A percentile compares a stretch with the other conserved stretches of the same genome.
phyloP scores from a whole-genome alignment of 2,113 vertebrate species.

The Oceanites oceanicus region DNA sequence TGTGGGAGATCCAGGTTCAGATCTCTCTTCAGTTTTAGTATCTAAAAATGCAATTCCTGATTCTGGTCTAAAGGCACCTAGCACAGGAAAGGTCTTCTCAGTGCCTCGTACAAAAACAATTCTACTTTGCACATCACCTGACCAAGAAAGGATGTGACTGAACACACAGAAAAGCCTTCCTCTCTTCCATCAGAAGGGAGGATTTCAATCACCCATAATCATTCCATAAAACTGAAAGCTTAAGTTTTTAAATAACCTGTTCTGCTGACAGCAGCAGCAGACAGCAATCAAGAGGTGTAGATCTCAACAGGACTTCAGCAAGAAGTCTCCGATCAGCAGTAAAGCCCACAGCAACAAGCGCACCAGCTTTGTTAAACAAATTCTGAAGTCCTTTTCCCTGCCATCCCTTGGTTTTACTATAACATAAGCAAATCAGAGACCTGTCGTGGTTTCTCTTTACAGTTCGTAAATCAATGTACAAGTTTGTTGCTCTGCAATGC shows the following conservation, averaged over 20 bases:
- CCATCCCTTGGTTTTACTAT: background rate
- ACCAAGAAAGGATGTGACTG: background rate
- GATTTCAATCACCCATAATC: background rate
- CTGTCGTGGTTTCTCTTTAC: conserved; percentile 88
- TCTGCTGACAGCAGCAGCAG: background rate
- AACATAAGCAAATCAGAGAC: conserved; percentile 68
- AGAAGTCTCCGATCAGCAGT: background rate
- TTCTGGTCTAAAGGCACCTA: background rate
- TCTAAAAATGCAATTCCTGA: background rate
- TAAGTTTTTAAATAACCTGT: background rate
- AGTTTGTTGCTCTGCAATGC: conserved; percentile 87
- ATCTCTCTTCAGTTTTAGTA: background rate
- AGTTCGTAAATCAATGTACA: conserved; percentile 90
- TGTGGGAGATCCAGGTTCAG: background rate
- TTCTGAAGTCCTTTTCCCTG: background rate
- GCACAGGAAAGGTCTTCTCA: background rate
- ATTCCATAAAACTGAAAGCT: background rate
- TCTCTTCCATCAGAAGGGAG: background rate
- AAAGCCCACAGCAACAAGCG: background rate
- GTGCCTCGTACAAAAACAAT: background rate
- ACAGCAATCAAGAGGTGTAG: background rate
- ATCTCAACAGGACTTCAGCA: background rate
- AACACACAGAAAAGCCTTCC: background rate
- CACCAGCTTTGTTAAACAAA: background rate
- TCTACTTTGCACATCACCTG: background rate